Base-by-base conservation (phyloP, 2,797 vertebrate species). In the Leptodactylus fallax region DNA sequence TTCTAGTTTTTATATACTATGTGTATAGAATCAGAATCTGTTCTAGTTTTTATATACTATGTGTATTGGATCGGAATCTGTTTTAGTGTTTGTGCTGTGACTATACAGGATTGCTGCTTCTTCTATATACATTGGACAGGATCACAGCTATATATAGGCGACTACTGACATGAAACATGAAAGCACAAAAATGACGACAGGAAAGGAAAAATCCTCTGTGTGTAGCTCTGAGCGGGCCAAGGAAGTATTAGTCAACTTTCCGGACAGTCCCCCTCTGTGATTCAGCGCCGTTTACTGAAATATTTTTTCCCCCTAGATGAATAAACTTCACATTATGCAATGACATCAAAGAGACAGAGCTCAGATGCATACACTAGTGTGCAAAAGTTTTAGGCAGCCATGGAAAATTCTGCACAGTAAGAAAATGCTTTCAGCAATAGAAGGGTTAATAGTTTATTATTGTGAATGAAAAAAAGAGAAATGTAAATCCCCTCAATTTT, bases 211-310 rank as follows among this genome's bases (percentile, higher is more conserved):
- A n/a, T 60, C 23, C 67, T 76, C 49, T 13, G 21, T 63, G 36
- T 36, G 36, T 4, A 36, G 36, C 16, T 85, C 27, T 76, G 21
- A 16, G 55, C 55, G 23, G 11, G 83, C 71, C 83, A 85, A 85
- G 83, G 83, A 85, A 60, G 71, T 77, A 85, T 85, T 85, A 85
- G 83, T 85, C 83, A 85, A 76, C 83, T 27, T 85, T 85, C 83
- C 83, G 71, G 71, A 25, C 69, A 12, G 69, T 23, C 56, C 25
- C 55, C 25, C 27, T 6, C 55, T 77, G 71, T 85, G 71, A 85
- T 58, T 77, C 71, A 77, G 45, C 6, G 69, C 10, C 13, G 55
- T 63, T 53, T 19, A 13, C 7, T 47, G 21, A 84, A 56, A 84
- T 84, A 60, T 56, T 60, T 83, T 58, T 51, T n/a, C 45, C 45